A percentile compares a stretch with the other conserved stretches of the same genome.
phyloP scores from a whole-genome alignment of 2,113 vertebrate species.

The Scartelaos histophorus region DNA sequence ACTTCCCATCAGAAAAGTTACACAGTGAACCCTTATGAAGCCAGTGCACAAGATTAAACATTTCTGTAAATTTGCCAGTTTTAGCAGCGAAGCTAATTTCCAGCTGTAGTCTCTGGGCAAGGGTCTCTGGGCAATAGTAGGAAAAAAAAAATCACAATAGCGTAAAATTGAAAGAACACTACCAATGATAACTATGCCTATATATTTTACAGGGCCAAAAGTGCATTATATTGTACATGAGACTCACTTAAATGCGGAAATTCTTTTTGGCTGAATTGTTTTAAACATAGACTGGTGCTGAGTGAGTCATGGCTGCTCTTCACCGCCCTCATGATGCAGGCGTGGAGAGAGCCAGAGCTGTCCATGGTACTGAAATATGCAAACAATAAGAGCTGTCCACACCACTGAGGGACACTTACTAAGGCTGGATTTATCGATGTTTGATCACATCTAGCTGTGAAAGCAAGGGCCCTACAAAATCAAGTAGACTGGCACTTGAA shows the following conservation, averaged over 20 bases:
- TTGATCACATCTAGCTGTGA: slow-evolving; percentile 16
- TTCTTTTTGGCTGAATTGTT: slow-evolving; percentile 1
- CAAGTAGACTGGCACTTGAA: not conserved
- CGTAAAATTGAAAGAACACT: too few species aligned
- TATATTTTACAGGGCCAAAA: not conserved
- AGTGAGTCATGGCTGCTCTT: slow-evolving; percentile 28
- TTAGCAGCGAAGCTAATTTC: too few species aligned
- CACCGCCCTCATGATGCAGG: slow-evolving; percentile 27
- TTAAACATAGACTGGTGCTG: slow-evolving; percentile 7
- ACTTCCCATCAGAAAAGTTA: too few species aligned
- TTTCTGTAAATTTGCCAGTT: too few species aligned
- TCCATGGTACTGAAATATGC: slow-evolving; percentile 32
- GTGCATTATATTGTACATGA: not conserved
- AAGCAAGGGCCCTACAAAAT: not conserved
- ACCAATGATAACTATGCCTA: too few species aligned
- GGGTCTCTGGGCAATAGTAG: too few species aligned
- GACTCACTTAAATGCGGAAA: not conserved
- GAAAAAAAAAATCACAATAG: too few species aligned
- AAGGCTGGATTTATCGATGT: slow-evolving; percentile 24
- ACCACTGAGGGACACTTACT: slow-evolving; percentile 1
- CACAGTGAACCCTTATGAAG: too few species aligned
- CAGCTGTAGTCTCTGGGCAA: too few species aligned
- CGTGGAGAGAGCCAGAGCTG: slow-evolving; percentile 34
- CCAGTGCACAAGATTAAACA: too few species aligned
- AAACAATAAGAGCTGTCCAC: slow-evolving; percentile 18